Conservation (phyloP, 2,888 invertebrate genomes). For the Conomelus anceps region DNA sequence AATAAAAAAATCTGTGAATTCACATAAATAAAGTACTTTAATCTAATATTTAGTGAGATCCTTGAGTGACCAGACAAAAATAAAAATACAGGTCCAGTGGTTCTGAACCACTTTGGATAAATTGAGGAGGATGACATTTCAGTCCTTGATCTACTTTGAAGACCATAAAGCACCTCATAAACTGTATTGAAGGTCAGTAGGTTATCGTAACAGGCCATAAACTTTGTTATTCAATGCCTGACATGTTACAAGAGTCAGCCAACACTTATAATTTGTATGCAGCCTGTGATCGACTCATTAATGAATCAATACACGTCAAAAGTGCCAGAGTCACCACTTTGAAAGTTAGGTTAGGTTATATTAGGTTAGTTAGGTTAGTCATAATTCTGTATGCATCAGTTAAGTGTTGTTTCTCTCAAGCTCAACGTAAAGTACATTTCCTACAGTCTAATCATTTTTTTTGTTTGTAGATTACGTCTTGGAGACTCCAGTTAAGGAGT, state of each 20-base stretch:
- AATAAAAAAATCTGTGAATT: too few species aligned
- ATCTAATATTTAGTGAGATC: background rate
- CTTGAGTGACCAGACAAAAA: background rate
- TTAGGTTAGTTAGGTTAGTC: background rate
- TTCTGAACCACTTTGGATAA: background rate
- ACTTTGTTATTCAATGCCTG: background rate
- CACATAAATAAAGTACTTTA: too few species aligned
- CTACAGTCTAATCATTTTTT: too few species aligned
- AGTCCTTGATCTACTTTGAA: background rate
- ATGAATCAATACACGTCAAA: background rate
- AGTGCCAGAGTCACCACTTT: background rate
- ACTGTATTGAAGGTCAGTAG: background rate
- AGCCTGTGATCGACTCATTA: too few species aligned
- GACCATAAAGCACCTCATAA: background rate
- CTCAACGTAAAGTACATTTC: too few species aligned
- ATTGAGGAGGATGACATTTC: background rate
- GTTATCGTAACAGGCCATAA: background rate
- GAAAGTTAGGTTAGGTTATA: background rate
- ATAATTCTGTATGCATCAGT: too few species aligned
- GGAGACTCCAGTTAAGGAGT: too few species aligned
- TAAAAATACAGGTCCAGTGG: background rate
- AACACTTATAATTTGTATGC: background rate
- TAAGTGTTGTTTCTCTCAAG: too few species aligned
- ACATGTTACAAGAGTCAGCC: background rate
- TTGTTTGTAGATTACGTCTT: too few species aligned